A percentile compares a stretch with the other conserved stretches of the same genome.
Evolutionary conservation across 2,888 invertebrate genomes (phyloP).

Genomic region (Lochmaea capreae): DNA sequence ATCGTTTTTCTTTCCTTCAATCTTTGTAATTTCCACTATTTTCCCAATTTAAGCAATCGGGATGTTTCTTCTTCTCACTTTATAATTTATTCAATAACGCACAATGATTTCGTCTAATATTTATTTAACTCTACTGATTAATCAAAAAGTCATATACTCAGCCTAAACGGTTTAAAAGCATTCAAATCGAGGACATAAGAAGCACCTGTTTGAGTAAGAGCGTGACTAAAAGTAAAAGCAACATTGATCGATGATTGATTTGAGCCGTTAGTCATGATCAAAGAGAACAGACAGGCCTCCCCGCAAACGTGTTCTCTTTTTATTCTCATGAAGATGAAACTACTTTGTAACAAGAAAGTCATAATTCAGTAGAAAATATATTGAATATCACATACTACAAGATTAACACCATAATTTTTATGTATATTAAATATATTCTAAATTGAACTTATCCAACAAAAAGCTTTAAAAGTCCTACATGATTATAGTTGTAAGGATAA

Average conservation of each 20-base stretch:
- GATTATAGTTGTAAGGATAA: too few relatives aligned
- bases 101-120: too few relatives aligned
- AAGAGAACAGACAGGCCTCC: constrained; percentile 39
- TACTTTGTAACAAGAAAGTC: background rate
- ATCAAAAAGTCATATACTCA: background rate
- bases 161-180: background rate
- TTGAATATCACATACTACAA: too few relatives aligned
- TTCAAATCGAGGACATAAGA: constrained; percentile 30
- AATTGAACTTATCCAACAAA: too few relatives aligned
- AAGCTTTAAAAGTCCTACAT: too few relatives aligned
- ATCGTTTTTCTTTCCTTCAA: too few relatives aligned
- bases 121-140: background rate
- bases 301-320: constrained; percentile 6
- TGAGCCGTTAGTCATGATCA: constrained; percentile 55
- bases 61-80: too few relatives aligned
- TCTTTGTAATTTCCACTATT: background rate
- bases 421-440: too few relatives aligned
- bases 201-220: constrained; percentile 58
- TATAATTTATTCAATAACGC: too few relatives aligned
- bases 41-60: too few relatives aligned
- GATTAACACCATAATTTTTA: too few relatives aligned
- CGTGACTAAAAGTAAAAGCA: constrained; percentile 63
- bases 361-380: background rate
- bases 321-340: background rate
- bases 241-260: constrained; percentile 58